A percentile compares a stretch with the other conserved stretches of the same genome.
These are phyloP conservation scores for Varanus komodoensis DNA, from an alignment of 2,113 vertebrate species.

Conservation along the genomic window DNA sequence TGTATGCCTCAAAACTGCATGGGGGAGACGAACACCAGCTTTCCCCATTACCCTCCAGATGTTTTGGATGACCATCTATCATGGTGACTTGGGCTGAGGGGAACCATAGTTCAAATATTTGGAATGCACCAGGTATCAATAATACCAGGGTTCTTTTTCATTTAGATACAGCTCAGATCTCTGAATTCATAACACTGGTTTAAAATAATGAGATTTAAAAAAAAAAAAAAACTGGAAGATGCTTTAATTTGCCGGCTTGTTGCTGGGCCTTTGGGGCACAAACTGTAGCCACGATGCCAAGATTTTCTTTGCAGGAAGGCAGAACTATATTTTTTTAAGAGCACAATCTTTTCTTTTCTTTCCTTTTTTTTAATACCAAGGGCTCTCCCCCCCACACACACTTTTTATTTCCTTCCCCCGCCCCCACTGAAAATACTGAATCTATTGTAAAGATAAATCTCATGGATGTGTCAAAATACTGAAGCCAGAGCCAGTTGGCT, in stretches of 20 bases:
- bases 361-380: slow-evolving; percentile 3
- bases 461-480: slow-evolving; percentile 53
- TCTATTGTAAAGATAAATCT: slow-evolving; percentile 53
- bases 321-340: neutral
- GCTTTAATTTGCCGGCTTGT: slow-evolving; percentile 12
- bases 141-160: neutral
- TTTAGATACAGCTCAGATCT: neutral
- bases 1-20: neutral
- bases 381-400: neutral
- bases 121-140: no score
- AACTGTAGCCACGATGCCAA: slow-evolving; percentile 7
- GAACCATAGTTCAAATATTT: no score
- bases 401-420: no score
- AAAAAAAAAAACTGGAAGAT: neutral
- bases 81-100: neutral
- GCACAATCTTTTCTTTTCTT: neutral
- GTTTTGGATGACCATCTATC: neutral
- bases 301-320: slow-evolving; percentile 19
- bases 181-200: neutral
- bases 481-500: slow-evolving; percentile 69
- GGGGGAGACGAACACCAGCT: neutral
- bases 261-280: slow-evolving; percentile 16
- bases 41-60: neutral
- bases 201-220: neutral
- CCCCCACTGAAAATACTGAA: slow-evolving; percentile 11